Evolutionary conservation across 2,113 vertebrate genomes (phyloP).

Genomic region (Dissostichus mawsoni): DNA sequence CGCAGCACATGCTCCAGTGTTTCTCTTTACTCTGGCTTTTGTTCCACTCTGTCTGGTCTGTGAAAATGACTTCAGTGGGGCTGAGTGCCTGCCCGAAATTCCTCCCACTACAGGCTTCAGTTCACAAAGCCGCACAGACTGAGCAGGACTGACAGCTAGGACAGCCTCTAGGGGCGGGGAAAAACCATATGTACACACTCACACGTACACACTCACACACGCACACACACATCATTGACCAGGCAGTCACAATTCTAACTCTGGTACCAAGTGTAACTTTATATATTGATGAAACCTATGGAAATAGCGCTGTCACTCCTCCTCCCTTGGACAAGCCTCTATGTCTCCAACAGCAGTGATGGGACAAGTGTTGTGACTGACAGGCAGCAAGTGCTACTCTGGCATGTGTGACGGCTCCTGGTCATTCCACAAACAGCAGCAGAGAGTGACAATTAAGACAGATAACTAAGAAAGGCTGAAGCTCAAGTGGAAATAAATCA

Average conservation of each 20-base stretch:
- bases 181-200: conserved; percentile 42
- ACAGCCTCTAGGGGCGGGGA: conserved; percentile 65
- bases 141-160: conserved; percentile 70
- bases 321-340: conserved; percentile 42
- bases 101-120: conserved; percentile 77
- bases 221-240: conserved; percentile 11
- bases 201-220: background rate
- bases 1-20: conserved; percentile 74
- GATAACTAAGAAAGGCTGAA: conserved; percentile 18
- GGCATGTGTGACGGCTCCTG: conserved; percentile 69
- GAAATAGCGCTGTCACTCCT: conserved; percentile 40
- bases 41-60: conserved; percentile 81
- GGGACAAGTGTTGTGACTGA: conserved; percentile 79
- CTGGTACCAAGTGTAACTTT: conserved; percentile 51
- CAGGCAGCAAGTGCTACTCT: conserved; percentile 80
- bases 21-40: conserved; percentile 80
- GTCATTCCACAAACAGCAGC: conserved; percentile 31
- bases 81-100: conserved; percentile 78
- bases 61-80: conserved; percentile 80
- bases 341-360: conserved; percentile 60
- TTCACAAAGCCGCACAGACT: conserved; percentile 73
- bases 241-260: conserved; percentile 49
- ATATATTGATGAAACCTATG: conserved; percentile 58
- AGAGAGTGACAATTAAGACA: conserved; percentile 37
- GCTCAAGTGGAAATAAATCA: background rate